These are phyloP conservation scores for Protophormia terraenovae DNA, from an alignment of 2,888 invertebrate species.

Conservation along the genomic window DNA sequence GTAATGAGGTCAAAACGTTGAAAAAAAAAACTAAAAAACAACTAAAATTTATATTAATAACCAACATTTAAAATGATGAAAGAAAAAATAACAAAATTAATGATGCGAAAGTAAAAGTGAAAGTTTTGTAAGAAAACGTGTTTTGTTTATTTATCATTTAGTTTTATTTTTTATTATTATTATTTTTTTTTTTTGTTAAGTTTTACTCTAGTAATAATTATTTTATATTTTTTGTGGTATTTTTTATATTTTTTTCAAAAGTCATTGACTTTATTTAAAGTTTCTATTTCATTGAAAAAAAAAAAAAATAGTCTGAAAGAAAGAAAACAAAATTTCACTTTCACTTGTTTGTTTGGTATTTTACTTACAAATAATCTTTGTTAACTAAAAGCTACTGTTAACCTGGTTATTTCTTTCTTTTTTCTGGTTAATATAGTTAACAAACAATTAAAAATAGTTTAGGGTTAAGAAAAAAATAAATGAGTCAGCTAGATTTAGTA, in stretches of 20 bases:
- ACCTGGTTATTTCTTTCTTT: too few relatives aligned
- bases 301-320: too few relatives aligned
- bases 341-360: conserved; percentile 39
- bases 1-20: conserved; percentile 55
- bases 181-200: neutral
- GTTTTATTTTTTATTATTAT: too few relatives aligned
- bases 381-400: too few relatives aligned
- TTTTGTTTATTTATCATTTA: conserved; percentile 43
- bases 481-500: too few relatives aligned
- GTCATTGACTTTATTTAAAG: conserved; percentile 46
- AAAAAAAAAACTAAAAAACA: neutral
- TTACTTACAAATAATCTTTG: too few relatives aligned
- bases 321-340: conserved; percentile 56
- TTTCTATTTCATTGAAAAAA: conserved; percentile 36
- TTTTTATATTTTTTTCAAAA: conserved; percentile 21
- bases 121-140: conserved; percentile 54
- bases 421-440: too few relatives aligned
- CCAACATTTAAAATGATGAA: conserved; percentile 34
- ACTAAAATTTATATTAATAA: neutral
- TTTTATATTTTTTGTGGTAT: conserved; percentile 6
- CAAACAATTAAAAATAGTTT: too few relatives aligned
- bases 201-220: neutral
- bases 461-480: too few relatives aligned
- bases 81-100: conserved; percentile 28
- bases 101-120: conserved; percentile 68